phyloP scores from a whole-genome alignment of 2,888 invertebrate genomes.

The Nezara viridula region DNA sequence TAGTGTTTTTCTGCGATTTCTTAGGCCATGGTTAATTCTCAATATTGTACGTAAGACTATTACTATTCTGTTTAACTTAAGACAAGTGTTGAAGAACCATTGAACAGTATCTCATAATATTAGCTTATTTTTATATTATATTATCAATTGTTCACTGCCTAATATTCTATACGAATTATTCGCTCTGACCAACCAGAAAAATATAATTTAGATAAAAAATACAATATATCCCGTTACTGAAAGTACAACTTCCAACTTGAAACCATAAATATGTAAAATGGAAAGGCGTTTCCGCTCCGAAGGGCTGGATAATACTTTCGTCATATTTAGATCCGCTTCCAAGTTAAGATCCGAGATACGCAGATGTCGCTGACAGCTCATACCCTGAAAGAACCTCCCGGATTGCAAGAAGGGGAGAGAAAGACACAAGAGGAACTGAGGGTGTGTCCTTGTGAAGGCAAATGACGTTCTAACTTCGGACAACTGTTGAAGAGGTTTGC shows the following conservation, averaged over 20 bases:
- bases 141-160: no score
- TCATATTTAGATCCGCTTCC: not conserved
- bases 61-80: no score
- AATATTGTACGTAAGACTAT: no score
- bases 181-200: no score
- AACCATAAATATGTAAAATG: not conserved
- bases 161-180: no score
- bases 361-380: conserved; percentile 22
- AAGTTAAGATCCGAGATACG: not conserved
- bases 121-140: no score
- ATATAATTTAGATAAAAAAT: no score
- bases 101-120: no score
- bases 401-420: not conserved
- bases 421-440: not conserved
- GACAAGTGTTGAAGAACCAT: no score
- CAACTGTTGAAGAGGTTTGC: conserved; percentile 9
- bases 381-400: not conserved
- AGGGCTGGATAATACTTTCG: not conserved
- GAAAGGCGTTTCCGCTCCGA: not conserved
- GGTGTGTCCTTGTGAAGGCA: not conserved
- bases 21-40: no score
- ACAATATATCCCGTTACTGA: no score
- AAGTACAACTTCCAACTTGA: not conserved
- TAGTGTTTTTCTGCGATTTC: no score
- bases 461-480: not conserved